Conservation (phyloP, 2,888 invertebrate genomes). For the Danaus chrysippus region DNA sequence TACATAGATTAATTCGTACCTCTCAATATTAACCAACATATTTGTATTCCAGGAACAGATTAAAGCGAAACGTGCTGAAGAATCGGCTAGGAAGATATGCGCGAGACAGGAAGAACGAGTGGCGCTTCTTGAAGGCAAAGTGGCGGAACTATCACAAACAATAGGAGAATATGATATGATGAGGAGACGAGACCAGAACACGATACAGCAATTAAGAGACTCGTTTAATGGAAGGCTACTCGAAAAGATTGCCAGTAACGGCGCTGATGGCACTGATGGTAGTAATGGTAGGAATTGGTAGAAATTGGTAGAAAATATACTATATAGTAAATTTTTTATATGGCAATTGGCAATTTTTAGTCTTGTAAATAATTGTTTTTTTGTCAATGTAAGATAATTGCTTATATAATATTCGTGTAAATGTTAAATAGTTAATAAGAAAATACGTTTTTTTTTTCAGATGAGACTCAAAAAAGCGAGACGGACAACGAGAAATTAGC, state of each 20-base stretch:
- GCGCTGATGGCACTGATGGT: slow-evolving; percentile 22
- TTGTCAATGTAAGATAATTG: too few relatives aligned
- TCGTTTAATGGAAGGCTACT: slow-evolving; percentile 57
- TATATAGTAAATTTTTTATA: too few relatives aligned
- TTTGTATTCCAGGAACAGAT: slow-evolving; percentile 80
- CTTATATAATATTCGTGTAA: too few relatives aligned
- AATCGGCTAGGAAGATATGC: slow-evolving; percentile 82
- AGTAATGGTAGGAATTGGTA: too few relatives aligned
- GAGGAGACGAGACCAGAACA: slow-evolving; percentile 84
- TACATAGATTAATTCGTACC: background rate
- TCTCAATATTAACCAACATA: background rate
- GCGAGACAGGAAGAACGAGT: slow-evolving; percentile 88
- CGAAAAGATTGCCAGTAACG: slow-evolving; percentile 44
- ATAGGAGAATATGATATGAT: slow-evolving; percentile 88
- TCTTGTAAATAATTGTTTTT: too few relatives aligned
- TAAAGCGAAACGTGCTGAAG: slow-evolving; percentile 85
- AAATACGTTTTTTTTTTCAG: slow-evolving; percentile 30
- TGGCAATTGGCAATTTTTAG: too few relatives aligned
- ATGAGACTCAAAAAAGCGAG: slow-evolving; percentile 55
- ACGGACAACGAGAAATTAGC: slow-evolving; percentile 69
- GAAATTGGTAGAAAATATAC: too few relatives aligned
- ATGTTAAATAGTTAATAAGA: too few relatives aligned
- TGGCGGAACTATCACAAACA: slow-evolving; percentile 88
- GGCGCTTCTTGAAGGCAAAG: slow-evolving; percentile 84
- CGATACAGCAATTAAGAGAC: slow-evolving; percentile 83